Percentiles rank a stretch among this genome's conserved stretches.
These are phyloP conservation scores for Endotricha flammealis DNA, from an alignment of 2,888 invertebrate genomes.

Conservation along the genomic window DNA sequence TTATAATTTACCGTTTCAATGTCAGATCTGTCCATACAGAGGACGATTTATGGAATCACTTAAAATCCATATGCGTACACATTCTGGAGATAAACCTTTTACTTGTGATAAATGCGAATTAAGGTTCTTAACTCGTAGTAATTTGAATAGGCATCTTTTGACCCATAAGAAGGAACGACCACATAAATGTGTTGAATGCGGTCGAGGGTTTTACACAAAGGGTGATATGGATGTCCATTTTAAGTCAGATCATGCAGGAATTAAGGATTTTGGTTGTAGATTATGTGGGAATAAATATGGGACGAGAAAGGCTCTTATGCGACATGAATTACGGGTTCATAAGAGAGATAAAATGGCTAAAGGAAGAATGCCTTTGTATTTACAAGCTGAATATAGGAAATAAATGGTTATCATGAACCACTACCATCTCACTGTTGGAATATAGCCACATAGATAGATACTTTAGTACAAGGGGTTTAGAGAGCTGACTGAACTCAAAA, in stretches of 20 bases:
- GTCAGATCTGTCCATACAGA: conserved; percentile 46
- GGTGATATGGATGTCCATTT: conserved; percentile 46
- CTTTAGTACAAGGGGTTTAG: background rate
- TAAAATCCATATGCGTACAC: conserved; percentile 48
- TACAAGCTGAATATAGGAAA: conserved; percentile 41
- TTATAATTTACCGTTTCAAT: conserved; percentile 44
- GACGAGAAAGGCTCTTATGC: conserved; percentile 48
- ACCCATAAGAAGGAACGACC: conserved; percentile 48
- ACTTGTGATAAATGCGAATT: conserved; percentile 47
- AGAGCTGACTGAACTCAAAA: background rate
- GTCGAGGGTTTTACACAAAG: conserved; percentile 43
- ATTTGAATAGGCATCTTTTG: conserved; percentile 49
- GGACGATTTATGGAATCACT: conserved; percentile 47
- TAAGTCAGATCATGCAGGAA: conserved; percentile 46
- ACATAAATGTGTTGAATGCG: conserved; percentile 47
- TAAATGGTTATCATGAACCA: background rate
- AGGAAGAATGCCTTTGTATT: conserved; percentile 54
- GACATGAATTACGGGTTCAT: conserved; percentile 51
- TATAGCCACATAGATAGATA: background rate
- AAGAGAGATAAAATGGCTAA: conserved; percentile 52
- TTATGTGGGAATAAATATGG: conserved; percentile 52
- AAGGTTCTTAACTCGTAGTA: conserved; percentile 47
- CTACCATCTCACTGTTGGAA: background rate
- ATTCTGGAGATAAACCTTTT: conserved; percentile 50
- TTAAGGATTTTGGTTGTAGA: conserved; percentile 44